Evolutionary conservation across 2,113 vertebrate species (phyloP).

Genomic region (Syrrhaptes paradoxus): DNA sequence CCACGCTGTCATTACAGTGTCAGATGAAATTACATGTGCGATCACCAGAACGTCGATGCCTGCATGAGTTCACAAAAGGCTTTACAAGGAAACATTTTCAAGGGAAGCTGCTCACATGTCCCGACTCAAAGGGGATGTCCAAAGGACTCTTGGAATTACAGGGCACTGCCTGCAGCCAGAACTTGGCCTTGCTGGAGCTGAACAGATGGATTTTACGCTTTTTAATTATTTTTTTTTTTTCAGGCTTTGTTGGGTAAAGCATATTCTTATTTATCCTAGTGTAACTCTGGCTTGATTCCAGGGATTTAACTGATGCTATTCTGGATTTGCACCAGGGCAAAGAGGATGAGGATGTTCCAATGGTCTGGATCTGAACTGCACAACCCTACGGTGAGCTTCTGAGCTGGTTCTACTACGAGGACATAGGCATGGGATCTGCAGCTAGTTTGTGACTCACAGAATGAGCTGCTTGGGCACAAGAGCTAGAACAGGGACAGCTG

Average conservation of each 20-base stretch:
- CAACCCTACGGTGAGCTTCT: not conserved
- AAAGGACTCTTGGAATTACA: slow-evolving; percentile 20
- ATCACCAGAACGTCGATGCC: not conserved
- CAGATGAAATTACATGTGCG: slow-evolving; percentile 35
- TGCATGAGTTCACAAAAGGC: not conserved
- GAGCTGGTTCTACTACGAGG: not conserved
- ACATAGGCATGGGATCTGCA: not conserved
- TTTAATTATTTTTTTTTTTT: not conserved
- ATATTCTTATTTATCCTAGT: not conserved
- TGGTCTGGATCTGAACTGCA: not conserved
- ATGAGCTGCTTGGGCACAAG: not conserved
- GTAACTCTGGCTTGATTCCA: not conserved
- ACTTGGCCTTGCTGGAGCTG: not conserved
- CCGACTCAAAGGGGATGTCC: not conserved
- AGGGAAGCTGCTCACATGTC: slow-evolving; percentile 1
- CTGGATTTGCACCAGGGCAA: not conserved
- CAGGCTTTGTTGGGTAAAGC: not conserved
- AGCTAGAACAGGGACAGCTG: not conserved
- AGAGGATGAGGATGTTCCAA: not conserved
- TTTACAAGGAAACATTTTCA: slow-evolving; percentile 20
- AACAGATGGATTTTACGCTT: not conserved
- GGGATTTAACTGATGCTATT: not conserved
- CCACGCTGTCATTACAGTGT: slow-evolving; percentile 47
- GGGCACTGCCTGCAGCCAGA: not conserved
- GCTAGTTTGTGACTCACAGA: not conserved